phyloP scores from a whole-genome alignment of 2,797 vertebrate species.

The Peromyscus melanophrys region DNA sequence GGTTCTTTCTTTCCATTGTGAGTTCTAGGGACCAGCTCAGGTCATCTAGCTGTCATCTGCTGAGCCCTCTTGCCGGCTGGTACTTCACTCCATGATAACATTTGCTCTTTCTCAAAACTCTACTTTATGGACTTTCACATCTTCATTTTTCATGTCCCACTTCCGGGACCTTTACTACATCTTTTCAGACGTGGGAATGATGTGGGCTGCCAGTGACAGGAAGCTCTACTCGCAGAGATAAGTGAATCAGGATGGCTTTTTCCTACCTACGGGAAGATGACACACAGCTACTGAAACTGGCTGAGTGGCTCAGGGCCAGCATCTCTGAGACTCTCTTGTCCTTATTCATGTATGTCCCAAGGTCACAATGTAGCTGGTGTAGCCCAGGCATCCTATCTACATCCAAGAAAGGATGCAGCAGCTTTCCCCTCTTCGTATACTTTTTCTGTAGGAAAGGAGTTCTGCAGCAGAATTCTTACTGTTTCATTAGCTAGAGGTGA shows the following conservation, averaged over 20 bases:
- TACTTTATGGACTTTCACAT: constrained; percentile 7
- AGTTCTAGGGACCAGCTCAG: neutral
- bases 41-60: too few species aligned
- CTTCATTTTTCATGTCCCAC: neutral
- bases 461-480: neutral
- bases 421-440: neutral
- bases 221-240: neutral
- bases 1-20: neutral
- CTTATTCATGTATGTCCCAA: neutral
- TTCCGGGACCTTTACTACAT: neutral
- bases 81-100: neutral
- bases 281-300: neutral
- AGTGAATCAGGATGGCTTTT: constrained; percentile 27
- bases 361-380: neutral
- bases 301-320: neutral
- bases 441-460: neutral
- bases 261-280: neutral
- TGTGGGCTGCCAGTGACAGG: neutral
- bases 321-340: neutral
- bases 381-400: neutral
- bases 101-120: constrained; percentile 1
- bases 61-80: neutral
- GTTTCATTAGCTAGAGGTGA: neutral
- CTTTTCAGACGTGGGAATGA: neutral
- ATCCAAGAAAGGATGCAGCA: neutral